Percentiles rank a stretch among this genome's conserved stretches.
Evolutionary conservation across 2,797 vertebrate species (phyloP).

Genomic region (Lepilemur septentrionalis): DNA sequence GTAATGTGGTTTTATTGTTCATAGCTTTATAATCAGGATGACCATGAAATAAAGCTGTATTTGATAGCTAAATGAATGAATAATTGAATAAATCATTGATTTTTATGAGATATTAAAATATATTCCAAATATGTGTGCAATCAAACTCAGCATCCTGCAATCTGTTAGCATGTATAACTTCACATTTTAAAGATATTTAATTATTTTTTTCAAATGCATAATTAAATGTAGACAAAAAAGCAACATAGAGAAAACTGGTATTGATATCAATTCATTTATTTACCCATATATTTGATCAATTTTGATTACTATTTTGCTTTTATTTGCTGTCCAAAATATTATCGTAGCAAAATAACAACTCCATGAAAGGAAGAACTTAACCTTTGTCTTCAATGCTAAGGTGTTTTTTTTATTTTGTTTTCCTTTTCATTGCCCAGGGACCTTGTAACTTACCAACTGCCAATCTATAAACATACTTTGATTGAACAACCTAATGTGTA

Average conservation of each 20-base stretch:
- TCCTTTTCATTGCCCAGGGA: neutral
- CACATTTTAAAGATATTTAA: neutral
- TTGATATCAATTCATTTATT: neutral
- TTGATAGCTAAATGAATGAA: neutral
- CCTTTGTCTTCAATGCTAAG: neutral
- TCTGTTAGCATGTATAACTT: neutral
- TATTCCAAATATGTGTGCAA: neutral
- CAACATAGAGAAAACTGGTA: neutral
- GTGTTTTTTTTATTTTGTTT: neutral
- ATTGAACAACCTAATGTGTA: neutral
- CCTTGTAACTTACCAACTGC: neutral
- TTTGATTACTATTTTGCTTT: neutral
- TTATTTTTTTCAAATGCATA: neutral
- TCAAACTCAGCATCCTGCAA: neutral
- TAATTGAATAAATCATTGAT: slow-evolving; percentile 2
- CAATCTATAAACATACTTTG: neutral
- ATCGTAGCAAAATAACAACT: neutral
- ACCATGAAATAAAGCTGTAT: neutral
- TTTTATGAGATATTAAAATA: slow-evolving; percentile 41
- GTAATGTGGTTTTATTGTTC: neutral
- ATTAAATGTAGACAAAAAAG: neutral
- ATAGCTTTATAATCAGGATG: neutral
- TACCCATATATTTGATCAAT: neutral
- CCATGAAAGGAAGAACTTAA: neutral
- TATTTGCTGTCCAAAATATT: neutral